phyloP scores from a whole-genome alignment of 2,888 invertebrate genomes.

The Drymonia ruficornis region DNA sequence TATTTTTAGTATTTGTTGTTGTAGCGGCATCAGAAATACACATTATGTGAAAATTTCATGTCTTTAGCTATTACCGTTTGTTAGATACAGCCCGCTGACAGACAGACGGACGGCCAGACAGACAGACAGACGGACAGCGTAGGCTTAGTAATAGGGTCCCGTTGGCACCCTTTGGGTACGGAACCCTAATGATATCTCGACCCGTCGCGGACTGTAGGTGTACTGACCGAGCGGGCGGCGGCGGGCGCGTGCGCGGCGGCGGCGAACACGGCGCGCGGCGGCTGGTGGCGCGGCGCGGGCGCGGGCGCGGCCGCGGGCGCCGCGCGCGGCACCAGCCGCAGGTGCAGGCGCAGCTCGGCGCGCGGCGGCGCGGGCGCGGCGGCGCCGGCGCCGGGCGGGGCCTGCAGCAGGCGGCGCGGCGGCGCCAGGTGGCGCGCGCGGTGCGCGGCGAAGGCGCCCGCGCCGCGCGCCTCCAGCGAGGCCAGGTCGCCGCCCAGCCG shows the following conservation, averaged over 20 bases:
- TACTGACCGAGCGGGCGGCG: conserved; percentile 51
- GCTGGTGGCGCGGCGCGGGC: conserved; percentile 87
- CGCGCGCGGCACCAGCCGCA: conserved; percentile 76
- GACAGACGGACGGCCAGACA: too few species aligned
- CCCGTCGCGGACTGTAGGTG: too few species aligned
- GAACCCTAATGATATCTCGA: too few species aligned
- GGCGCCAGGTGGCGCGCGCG: conserved; percentile 91
- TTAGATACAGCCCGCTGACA: too few species aligned
- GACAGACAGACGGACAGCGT: too few species aligned
- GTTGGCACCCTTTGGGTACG: too few species aligned
- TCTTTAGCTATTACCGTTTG: too few species aligned
- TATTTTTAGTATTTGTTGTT: too few species aligned
- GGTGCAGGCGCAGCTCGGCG: conserved; percentile 85
- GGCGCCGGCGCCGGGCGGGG: conserved; percentile 75
- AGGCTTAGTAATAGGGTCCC: too few species aligned
- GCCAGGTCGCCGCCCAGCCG: conserved; percentile 88
- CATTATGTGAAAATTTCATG: too few species aligned
- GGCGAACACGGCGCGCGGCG: conserved; percentile 40
- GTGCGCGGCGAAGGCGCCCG: conserved; percentile 94
- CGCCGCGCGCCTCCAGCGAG: conserved; percentile 87
- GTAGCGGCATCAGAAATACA: too few species aligned
- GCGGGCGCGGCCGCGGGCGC: conserved; percentile 56
- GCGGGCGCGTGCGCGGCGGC: conserved; percentile 87
- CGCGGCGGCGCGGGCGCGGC: conserved; percentile 32
- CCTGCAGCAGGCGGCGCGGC: conserved; percentile 75